These are phyloP conservation scores for Rugalucina vietnamica DNA, from an alignment of 2,888 invertebrate genomes.

Conservation along the genomic window DNA sequence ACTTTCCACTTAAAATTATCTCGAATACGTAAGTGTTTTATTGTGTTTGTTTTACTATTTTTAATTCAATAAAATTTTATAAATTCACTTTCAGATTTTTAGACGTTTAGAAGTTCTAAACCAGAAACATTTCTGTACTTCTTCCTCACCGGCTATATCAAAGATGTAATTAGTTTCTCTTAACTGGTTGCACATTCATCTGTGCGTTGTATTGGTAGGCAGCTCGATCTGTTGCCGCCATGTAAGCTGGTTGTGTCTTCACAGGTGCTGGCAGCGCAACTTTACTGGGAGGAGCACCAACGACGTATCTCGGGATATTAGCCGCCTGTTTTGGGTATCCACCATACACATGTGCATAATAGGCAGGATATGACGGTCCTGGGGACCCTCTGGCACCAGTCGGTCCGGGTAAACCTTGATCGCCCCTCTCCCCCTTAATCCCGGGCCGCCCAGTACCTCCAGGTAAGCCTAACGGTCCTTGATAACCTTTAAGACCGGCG, in stretches of 20 bases:
- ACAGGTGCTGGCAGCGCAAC: background rate
- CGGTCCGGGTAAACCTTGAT: constrained; percentile 33
- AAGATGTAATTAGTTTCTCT: too few relatives aligned
- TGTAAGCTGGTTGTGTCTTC: background rate
- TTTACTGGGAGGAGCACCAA: background rate
- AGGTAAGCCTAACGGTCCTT: constrained; percentile 39
- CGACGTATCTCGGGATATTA: constrained; percentile 46
- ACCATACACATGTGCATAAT: constrained; percentile 43
- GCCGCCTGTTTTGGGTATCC: constrained; percentile 47
- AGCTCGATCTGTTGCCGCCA: background rate
- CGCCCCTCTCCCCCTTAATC: constrained; percentile 48
- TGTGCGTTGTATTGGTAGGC: background rate
- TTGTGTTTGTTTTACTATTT: too few relatives aligned
- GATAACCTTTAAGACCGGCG: constrained; percentile 52
- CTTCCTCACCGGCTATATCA: too few relatives aligned
- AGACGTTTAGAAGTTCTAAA: too few relatives aligned
- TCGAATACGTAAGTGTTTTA: too few relatives aligned
- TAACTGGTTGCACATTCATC: background rate
- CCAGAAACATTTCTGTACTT: too few relatives aligned
- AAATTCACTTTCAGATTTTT: too few relatives aligned
- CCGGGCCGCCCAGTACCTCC: constrained; percentile 49
- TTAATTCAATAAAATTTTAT: too few relatives aligned
- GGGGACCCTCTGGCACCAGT: constrained; percentile 41
- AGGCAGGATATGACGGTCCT: constrained; percentile 48
- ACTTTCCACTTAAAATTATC: too few relatives aligned